Evolutionary conservation across 2,113 vertebrate genomes (phyloP), one percentile per base, ranked within the genome.

Genomic region (Poeciliopsis retropinna): DNA sequence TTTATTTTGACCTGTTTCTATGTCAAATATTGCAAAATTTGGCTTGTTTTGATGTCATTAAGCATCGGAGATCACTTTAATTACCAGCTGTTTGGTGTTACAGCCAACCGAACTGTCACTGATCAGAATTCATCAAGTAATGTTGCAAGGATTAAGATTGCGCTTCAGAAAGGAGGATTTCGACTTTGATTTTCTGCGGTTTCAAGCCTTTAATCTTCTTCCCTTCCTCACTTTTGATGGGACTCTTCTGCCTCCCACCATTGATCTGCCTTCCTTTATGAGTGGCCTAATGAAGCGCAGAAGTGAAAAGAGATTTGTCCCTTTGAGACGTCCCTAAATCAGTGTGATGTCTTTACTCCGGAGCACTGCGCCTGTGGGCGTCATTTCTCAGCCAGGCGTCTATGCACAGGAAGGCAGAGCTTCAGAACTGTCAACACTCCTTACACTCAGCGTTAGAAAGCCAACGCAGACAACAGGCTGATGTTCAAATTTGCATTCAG

Each of bases 261-360:
- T 83, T 90, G 80, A 93, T 91, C 87, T 76, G 69, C 63, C 79
- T 83, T 77, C 79, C 65, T 88, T 91, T 88, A 85, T 90, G 78
- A 83, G 83, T 75, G 73, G 78, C 80, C 70, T 90, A 91, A 93
- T 92, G 79, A 90, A 85, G 81, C 80, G n/a, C 75, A 79, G 70
- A 77, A 85, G 73, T 25, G 32, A 84, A 80, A 86, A 74, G 63
- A 62, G 75, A 19, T 85, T 54, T 85, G 73, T 83, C 66, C 86
- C 81, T 63, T 70, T 39, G 79, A 89, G 76, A 79, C 69, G 62
- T 81, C 72, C 71, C 80, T 84, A 78, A 88, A 92, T 87, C 87
- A 90, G 80, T 41, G 37, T 83, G 76, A 90, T 85, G 81, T 89
- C 84, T 93, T 70, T 47, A 81, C 79, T 88, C 79, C 71, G 19